Percentiles rank a stretch among this genome's conserved stretches.
Evolutionary conservation across 1,140 invertebrate species (phyloP).

Genomic region (Patella vulgata): DNA sequence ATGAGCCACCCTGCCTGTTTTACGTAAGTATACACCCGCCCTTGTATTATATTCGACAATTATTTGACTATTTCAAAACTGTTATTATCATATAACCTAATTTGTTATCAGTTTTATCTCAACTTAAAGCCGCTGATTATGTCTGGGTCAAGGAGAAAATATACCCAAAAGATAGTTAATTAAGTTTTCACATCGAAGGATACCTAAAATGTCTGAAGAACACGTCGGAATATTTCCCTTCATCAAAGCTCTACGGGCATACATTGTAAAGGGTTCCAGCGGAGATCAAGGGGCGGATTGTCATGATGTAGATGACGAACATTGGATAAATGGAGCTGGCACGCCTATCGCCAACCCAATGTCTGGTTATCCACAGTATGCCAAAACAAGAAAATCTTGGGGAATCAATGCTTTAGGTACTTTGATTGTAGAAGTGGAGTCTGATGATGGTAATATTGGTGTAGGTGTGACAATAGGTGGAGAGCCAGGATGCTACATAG

Average conservation of each 20-base stretch:
- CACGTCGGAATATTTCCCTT: no score
- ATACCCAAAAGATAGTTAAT: no score
- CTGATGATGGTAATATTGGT: conserved; percentile 53
- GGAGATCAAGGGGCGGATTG: conserved; percentile 57
- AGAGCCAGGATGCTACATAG: conserved; percentile 56
- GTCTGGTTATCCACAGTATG: conserved; percentile 52
- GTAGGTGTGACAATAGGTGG: conserved; percentile 59
- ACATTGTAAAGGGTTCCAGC: conserved; percentile 27
- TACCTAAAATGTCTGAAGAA: no score
- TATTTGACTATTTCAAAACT: no score
- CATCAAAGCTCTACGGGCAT: conserved; percentile 52
- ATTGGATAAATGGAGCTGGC: conserved; percentile 58
- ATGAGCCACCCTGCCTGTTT: no score
- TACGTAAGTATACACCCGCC: no score
- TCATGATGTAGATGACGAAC: conserved; percentile 56
- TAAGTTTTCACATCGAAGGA: no score
- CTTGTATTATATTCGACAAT: no score
- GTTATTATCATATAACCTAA: no score
- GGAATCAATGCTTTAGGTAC: conserved; percentile 60
- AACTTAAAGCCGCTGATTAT: no score
- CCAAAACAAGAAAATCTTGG: conserved; percentile 55
- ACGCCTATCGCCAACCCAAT: conserved; percentile 58
- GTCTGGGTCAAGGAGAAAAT: no score
- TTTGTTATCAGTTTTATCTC: no score
- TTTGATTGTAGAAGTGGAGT: conserved; percentile 58